These are phyloP conservation scores for Yponomeuta malinellus DNA, from an alignment of 2,888 invertebrate genomes.

Conservation along the genomic window DNA sequence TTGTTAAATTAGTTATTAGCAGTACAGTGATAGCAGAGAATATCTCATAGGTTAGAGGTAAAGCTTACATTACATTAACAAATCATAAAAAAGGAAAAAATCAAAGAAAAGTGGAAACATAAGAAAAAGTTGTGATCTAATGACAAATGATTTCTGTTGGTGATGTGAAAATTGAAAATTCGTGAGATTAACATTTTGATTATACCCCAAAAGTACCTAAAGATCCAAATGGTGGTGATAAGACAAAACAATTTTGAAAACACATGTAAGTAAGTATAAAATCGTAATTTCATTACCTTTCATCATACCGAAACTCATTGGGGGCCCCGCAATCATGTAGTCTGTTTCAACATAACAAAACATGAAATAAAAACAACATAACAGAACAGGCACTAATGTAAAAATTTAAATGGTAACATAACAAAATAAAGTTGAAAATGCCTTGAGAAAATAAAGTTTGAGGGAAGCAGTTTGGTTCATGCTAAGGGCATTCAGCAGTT, in stretches of 20 bases:
- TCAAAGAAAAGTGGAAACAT: constrained; percentile 16
- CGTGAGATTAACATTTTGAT: constrained; percentile 47
- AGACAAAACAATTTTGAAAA: constrained; percentile 56
- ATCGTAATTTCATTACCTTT: constrained; percentile 81
- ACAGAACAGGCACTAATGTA: constrained; percentile 47
- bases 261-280: constrained; percentile 45
- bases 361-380: constrained; percentile 81
- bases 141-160: constrained; percentile 48
- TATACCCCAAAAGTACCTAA: constrained; percentile 62
- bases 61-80: constrained; percentile 10
- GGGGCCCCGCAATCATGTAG: constrained; percentile 86
- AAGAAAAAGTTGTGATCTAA: constrained; percentile 20
- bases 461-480: constrained; percentile 63
- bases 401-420: constrained; percentile 30
- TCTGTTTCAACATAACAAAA: constrained; percentile 80
- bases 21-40: constrained; percentile 9
- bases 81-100: not conserved
- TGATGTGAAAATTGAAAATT: constrained; percentile 40
- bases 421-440: constrained; percentile 47
- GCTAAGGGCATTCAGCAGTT: constrained; percentile 47
- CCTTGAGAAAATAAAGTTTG: constrained; percentile 25
- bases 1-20: constrained; percentile 1
- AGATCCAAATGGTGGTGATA: constrained; percentile 53
- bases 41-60: not conserved
- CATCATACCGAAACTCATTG: constrained; percentile 90